Percentiles rank a stretch among this genome's conserved stretches.
phyloP scores from a whole-genome alignment of 2,113 vertebrate species.

The pig (Sus scrofa) region DNA sequence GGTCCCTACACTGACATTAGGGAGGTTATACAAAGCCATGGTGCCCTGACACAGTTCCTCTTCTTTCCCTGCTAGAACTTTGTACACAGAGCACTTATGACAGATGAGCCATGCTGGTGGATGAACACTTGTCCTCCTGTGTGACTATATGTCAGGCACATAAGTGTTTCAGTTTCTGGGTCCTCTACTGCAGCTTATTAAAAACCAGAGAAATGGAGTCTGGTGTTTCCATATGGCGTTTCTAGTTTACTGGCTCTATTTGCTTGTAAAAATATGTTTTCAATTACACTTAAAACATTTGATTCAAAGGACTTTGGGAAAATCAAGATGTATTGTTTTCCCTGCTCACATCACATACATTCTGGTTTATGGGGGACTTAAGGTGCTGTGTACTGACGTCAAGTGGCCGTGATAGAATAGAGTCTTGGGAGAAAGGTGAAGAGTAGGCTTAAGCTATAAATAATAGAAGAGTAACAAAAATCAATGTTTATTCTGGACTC shows the following conservation, averaged over 20 bases:
- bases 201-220: conserved; percentile 73
- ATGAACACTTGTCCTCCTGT: conserved; percentile 17
- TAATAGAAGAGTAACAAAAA: conserved; percentile 80
- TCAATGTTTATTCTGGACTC: conserved; percentile 73
- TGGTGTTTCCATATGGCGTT: conserved; percentile 76
- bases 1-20: background rate
- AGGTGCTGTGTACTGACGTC: conserved; percentile 49
- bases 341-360: conserved; percentile 75
- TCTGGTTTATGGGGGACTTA: conserved; percentile 75
- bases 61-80: conserved; percentile 29
- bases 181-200: conserved; percentile 71
- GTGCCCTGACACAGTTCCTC: background rate
- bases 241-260: conserved; percentile 81
- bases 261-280: conserved; percentile 85
- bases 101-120: background rate
- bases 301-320: conserved; percentile 82
- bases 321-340: conserved; percentile 79
- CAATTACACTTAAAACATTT: conserved; percentile 86
- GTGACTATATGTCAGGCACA: conserved; percentile 38
- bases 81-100: background rate
- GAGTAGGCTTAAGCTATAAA: conserved; percentile 80
- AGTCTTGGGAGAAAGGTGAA: conserved; percentile 72
- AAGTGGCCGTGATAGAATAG: conserved; percentile 70
- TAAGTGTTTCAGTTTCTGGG: conserved; percentile 63
- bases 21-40: background rate